phyloP scores from a whole-genome alignment of 2,113 vertebrate species.

The Polypterus bichir region DNA sequence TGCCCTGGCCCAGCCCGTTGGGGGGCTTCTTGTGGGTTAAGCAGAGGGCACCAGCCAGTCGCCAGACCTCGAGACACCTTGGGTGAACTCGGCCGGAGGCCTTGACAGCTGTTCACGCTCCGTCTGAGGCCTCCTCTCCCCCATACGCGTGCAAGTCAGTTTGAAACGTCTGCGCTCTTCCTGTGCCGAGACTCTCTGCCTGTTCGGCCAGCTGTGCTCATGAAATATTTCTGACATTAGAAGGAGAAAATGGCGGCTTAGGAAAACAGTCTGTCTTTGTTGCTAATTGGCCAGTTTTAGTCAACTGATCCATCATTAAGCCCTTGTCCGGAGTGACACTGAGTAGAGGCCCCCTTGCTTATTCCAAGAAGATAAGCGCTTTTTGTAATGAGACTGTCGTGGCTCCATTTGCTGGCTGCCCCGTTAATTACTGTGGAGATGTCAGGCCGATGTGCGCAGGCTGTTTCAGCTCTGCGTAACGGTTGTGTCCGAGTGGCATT shows the following conservation, averaged over 20 bases:
- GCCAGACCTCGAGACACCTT: no score
- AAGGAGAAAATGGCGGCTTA: conserved; percentile 49
- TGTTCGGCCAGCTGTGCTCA: conserved; percentile 6
- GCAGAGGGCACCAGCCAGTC: no score
- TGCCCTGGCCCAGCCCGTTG: no score
- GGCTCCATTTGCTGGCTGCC: conserved; percentile 38
- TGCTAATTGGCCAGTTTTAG: conserved; percentile 51
- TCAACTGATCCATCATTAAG: conserved; percentile 54
- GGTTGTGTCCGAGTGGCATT: no score
- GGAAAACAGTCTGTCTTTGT: conserved; percentile 50
- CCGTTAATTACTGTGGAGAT: conserved; percentile 46
- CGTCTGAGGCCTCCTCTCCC: no score
- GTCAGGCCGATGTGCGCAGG: conserved; percentile 36
- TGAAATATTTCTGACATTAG: conserved; percentile 57
- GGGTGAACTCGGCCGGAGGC: no score
- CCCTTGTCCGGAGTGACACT: conserved; percentile 55
- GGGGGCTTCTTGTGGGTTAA: no score
- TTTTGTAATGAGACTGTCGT: conserved; percentile 46
- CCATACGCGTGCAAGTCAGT: no score
- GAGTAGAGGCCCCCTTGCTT: conserved; percentile 49
- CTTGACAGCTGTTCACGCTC: no score
- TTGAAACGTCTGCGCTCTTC: no score
- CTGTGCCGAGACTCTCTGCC: no score
- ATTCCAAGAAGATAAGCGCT: conserved; percentile 51
- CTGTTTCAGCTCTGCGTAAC: conserved; percentile 12